Conservation (phyloP, 2,888 invertebrate genomes). For the Automeris io region DNA sequence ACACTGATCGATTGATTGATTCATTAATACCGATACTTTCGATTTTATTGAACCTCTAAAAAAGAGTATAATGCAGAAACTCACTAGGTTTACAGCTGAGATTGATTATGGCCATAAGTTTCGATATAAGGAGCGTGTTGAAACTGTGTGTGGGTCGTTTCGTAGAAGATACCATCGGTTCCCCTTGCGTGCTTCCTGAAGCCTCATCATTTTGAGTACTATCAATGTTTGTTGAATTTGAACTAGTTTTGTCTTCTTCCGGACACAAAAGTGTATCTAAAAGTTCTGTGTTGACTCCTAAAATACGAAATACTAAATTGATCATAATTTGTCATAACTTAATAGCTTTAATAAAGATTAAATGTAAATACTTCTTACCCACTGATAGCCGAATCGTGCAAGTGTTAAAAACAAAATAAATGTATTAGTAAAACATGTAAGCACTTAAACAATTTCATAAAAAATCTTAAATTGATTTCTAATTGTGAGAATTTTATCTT, state of each 20-base stretch:
- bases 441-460: neutral
- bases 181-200: constrained; percentile 28
- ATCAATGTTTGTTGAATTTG: constrained; percentile 14
- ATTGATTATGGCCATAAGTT: constrained; percentile 88
- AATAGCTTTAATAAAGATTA: constrained; percentile 5
- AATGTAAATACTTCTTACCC: constrained; percentile 39
- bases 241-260: constrained; percentile 42
- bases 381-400: constrained; percentile 52
- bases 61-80: too few species aligned
- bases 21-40: too few species aligned
- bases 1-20: too few species aligned
- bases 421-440: constrained; percentile 16
- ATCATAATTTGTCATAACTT: neutral
- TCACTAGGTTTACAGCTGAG: constrained; percentile 91
- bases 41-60: too few species aligned
- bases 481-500: too few species aligned
- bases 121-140: constrained; percentile 88
- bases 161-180: constrained; percentile 29
- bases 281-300: constrained; percentile 90
- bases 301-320: constrained; percentile 23
- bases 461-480: neutral
- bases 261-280: constrained; percentile 87
- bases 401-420: constrained; percentile 31
- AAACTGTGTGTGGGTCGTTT: constrained; percentile 79
- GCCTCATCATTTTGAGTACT: constrained; percentile 20